Evolutionary conservation across 2,113 vertebrate species (phyloP).

Genomic region (Brienomyrus brachyistius): DNA sequence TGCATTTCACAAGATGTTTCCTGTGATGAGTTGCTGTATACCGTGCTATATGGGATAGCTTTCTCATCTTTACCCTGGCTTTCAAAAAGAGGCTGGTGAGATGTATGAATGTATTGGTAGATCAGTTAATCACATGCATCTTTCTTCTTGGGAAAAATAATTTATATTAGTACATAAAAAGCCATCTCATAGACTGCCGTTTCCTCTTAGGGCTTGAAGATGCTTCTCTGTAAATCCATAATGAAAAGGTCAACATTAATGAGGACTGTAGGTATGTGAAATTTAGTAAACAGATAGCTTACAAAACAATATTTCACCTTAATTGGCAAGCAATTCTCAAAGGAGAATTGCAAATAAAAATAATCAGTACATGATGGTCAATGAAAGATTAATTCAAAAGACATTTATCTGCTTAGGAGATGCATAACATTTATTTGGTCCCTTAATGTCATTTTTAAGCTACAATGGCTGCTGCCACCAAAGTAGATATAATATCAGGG

Average conservation of each 20-base stretch:
- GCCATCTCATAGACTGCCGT: not conserved
- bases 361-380: not conserved
- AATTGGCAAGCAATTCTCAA: not conserved
- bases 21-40: not conserved
- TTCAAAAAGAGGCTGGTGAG: not conserved
- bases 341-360: not conserved
- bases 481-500: not conserved
- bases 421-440: not conserved
- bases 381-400: not conserved
- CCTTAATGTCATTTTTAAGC: not conserved
- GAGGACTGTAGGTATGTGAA: not conserved
- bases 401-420: not conserved
- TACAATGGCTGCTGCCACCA: not conserved
- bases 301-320: not conserved
- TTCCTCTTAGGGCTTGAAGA: not conserved
- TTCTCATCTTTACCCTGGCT: not conserved
- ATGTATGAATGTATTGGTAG: not conserved
- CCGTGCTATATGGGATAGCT: not conserved
- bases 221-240: not conserved
- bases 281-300: not conserved
- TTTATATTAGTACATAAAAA: not conserved
- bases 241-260: constrained; percentile 8
- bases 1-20: not conserved
- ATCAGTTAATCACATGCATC: not conserved
- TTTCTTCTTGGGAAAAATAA: not conserved